These are phyloP conservation scores for Eurystomus gularis DNA, from an alignment of 2,113 vertebrate genomes.

Conservation along the genomic window DNA sequence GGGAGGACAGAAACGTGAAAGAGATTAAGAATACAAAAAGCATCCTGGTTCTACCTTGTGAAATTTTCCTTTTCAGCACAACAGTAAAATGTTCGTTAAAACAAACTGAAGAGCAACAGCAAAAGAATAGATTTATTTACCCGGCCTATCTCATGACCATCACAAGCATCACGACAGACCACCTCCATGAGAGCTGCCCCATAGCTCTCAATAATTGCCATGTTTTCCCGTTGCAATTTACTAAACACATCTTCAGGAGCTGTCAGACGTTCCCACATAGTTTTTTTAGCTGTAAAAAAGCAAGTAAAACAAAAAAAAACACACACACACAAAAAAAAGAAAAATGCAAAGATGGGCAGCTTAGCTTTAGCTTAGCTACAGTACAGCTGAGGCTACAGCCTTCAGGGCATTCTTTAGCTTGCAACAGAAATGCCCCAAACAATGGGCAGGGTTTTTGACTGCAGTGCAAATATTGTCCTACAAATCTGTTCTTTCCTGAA, in stretches of 20 bases:
- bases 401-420: not conserved
- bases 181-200: constrained; percentile 96
- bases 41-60: not conserved
- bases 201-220: constrained; percentile 94
- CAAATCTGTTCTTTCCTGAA: not conserved
- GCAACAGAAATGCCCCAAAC: not conserved
- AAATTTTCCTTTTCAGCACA: not conserved
- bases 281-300: constrained; percentile 79
- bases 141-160: constrained; percentile 94
- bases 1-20: not conserved
- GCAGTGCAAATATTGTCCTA: not conserved
- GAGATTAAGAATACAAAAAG: not conserved
- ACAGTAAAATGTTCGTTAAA: not conserved
- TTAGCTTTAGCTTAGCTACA: not conserved
- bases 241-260: constrained; percentile 94
- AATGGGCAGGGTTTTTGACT: not conserved
- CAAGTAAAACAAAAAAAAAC: not conserved
- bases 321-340: not conserved
- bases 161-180: constrained; percentile 94
- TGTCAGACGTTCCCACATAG: constrained; percentile 96
- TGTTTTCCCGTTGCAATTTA: constrained; percentile 93
- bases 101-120: not conserved
- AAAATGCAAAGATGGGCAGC: not conserved
- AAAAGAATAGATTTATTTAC: constrained; percentile 65
- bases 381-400: not conserved